Evolutionary conservation across 2,888 invertebrate species (phyloP).

Genomic region (Polylopha cassiicola): DNA sequence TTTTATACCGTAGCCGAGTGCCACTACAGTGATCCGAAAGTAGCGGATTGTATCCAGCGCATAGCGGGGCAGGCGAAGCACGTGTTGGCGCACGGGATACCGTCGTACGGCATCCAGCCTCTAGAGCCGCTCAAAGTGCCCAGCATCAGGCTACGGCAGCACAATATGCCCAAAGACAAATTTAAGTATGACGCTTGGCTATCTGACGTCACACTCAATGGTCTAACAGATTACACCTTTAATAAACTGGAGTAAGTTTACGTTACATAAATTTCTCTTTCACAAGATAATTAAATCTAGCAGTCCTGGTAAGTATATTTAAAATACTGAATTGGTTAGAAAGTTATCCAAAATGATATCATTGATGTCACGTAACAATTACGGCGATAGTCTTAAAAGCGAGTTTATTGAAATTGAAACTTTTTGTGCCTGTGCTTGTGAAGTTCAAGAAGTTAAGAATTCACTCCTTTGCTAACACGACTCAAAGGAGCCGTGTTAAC

Average conservation of each 20-base stretch:
- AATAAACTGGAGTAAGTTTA: conserved; percentile 69
- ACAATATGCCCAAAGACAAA: conserved; percentile 60
- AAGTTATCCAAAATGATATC: no score
- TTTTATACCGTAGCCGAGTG: conserved; percentile 54
- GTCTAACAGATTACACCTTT: conserved; percentile 70
- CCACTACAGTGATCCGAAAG: conserved; percentile 75
- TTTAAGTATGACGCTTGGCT: conserved; percentile 76
- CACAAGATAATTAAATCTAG: no score
- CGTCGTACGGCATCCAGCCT: conserved; percentile 76
- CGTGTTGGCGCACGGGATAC: conserved; percentile 75
- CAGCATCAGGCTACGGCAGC: conserved; percentile 76
- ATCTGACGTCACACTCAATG: conserved; percentile 61
- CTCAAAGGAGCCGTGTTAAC: no score
- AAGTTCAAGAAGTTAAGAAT: no score
- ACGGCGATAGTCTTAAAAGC: no score
- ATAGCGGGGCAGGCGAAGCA: conserved; percentile 72
- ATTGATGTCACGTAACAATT: no score
- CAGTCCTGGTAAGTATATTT: no score
- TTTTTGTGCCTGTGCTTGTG: no score
- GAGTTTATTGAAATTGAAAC: no score
- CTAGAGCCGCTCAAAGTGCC: conserved; percentile 78
- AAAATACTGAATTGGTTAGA: no score
- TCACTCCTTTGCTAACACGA: no score
- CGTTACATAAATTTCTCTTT: no score
- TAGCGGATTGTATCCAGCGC: conserved; percentile 74